Percentiles rank a stretch among this genome's conserved stretches.
Evolutionary conservation across 2,888 invertebrate species (phyloP).

Genomic region (Dolichopus griseipennis): DNA sequence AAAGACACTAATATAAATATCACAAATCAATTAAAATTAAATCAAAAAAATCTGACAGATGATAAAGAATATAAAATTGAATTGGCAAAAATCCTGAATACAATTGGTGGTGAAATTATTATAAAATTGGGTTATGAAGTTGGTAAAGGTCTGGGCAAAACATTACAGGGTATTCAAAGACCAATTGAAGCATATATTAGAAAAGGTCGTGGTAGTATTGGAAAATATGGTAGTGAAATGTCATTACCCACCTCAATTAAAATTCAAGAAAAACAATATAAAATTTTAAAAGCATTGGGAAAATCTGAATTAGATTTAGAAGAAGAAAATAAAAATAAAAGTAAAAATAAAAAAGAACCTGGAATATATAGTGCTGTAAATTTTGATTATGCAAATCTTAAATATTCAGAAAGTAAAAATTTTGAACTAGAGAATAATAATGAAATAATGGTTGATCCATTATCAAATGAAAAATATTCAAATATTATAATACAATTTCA

Average conservation of each 20-base stretch:
- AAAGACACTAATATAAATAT: background rate
- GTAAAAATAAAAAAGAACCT: background rate
- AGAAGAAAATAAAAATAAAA: background rate
- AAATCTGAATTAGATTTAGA: background rate
- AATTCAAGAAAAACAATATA: background rate
- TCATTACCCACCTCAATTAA: background rate
- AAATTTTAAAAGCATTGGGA: background rate
- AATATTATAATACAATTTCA: no score
- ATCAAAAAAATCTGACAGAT: background rate
- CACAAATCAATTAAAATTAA: background rate
- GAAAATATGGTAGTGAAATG: background rate
- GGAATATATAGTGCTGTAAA: background rate
- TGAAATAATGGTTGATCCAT: no score
- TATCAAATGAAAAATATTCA: no score
- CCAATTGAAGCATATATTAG: background rate
- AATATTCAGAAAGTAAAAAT: background rate
- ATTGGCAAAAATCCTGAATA: background rate
- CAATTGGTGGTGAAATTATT: background rate
- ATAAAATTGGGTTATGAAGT: background rate
- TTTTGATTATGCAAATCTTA: background rate
- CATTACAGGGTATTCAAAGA: background rate
- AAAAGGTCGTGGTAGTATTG: background rate
- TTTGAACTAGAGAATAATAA: no score
- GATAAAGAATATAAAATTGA: background rate
- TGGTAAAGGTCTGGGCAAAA: background rate